Conservation (phyloP, 2,113 vertebrate genomes). For the Gobiocypris rarus region DNA sequence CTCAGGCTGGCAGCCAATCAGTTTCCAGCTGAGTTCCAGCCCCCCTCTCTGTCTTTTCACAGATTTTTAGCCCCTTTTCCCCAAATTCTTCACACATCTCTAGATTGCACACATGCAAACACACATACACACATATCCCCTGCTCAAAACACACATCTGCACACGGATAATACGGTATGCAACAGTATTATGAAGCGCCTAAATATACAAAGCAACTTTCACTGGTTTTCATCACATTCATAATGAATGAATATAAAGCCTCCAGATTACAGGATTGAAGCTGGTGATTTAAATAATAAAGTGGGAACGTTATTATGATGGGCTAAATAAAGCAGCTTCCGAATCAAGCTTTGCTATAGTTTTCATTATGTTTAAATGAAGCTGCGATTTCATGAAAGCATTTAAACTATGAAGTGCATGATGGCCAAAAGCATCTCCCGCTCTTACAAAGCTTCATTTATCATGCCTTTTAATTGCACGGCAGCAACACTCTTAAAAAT, state of each 20-base stretch:
- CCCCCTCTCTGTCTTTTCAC: conserved; percentile 72
- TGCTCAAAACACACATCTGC: conserved; percentile 28
- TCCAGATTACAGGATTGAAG: too few species aligned
- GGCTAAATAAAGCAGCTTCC: not conserved
- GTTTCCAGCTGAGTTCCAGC: conserved; percentile 73
- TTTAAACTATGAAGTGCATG: too few species aligned
- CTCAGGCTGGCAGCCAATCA: conserved; percentile 79
- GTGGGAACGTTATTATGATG: too few species aligned
- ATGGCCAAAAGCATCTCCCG: not conserved
- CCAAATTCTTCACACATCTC: conserved; percentile 73
- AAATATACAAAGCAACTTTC: not conserved
- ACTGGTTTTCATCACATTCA: too few species aligned
- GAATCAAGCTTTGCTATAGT: too few species aligned
- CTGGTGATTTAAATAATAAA: too few species aligned
- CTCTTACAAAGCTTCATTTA: not conserved
- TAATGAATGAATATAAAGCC: too few species aligned
- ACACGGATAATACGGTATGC: not conserved
- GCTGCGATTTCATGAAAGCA: too few species aligned
- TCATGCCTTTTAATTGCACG: not conserved
- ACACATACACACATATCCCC: conserved; percentile 39
- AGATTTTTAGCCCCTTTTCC: conserved; percentile 77
- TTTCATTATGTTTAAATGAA: too few species aligned
- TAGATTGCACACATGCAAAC: conserved; percentile 47
- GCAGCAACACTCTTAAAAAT: not conserved
- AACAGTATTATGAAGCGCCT: not conserved